Evolutionary conservation across 2,113 vertebrate genomes (phyloP), one percentile per base, ranked within the genome.

Genomic region (Aramus guarauna): DNA sequence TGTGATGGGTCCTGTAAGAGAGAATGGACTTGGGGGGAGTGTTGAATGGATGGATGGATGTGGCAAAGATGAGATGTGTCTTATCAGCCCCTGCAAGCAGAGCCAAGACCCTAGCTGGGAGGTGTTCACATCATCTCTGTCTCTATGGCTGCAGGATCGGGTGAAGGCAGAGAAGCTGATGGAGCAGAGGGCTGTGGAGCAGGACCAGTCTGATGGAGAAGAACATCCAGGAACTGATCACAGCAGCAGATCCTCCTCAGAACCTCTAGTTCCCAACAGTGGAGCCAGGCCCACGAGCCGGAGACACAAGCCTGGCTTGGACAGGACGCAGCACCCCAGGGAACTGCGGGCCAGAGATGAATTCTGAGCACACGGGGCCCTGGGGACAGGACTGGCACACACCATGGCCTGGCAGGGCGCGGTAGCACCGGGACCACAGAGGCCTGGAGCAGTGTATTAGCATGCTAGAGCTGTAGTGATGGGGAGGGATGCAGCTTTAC

Each of bases 151-250:
- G 68, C 79, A 98, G 98, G 98, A 98, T 20, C 94, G 97, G 66
- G 55, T 79, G 45, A 97, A 97, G 79, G 98, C 98, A 69, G 95
- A 98, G 67, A 91, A 97, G 55, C 92, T 98, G 50, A 84, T 98
- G 80, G 67, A 89, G 59, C 92, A 85, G 91, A 79, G 62, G 18
- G 66, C 78, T 23, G 11, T 9, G 58, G 88, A 97, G 79, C 88
- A 96, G 27, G 90, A 95, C 18, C 43, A 26, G 39, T 30, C 81
- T 7, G 80, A 66, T 29, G 83, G 85, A 43, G 68, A 50, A 14
- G 68, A 90, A 17, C 62, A 3, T 9, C 90, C 45, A 5, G 55
- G 87, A 15, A 10, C 91, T 27, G 85, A 37, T 36, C 22, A 7
- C 53, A 72, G 74, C 6, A 52, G 77, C 79, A 96, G 92, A 64